Evolutionary conservation across 64 coral and sea anemone species (phyloP).

Genomic region (Hydrozoanthus tunicans): DNA sequence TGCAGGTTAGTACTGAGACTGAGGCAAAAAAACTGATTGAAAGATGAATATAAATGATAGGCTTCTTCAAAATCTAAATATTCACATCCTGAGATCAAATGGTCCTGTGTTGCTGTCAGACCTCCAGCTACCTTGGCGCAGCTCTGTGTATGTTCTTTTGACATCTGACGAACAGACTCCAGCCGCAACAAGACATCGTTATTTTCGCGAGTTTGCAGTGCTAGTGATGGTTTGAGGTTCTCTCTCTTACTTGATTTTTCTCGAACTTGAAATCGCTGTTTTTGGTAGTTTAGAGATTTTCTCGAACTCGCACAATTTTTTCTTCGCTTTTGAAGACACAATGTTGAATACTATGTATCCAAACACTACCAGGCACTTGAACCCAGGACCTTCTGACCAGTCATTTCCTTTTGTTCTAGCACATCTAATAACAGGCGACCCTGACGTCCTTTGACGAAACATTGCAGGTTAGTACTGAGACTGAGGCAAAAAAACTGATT

Average conservation of each 20-base stretch:
- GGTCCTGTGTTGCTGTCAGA: conserved; percentile 53
- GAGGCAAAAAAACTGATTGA: neutral
- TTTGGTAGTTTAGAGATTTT: neutral
- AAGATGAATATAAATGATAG: conserved; percentile 45
- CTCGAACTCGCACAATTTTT: neutral
- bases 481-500: conserved; percentile 4
- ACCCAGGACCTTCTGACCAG: no score
- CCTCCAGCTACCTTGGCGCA: conserved; percentile 1
- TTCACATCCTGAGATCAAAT: conserved; percentile 51
- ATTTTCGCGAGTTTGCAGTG: conserved; percentile 42
- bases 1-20: neutral
- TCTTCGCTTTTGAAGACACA: neutral
- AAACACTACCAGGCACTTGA: no score
- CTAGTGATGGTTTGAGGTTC: conserved; percentile 28
- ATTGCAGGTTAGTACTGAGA: no score
- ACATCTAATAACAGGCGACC: no score
- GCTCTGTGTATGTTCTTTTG: neutral
- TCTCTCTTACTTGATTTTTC: neutral
- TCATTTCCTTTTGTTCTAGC: no score
- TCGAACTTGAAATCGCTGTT: neutral
- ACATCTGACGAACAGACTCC: conserved; percentile 41
- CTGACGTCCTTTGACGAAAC: no score
- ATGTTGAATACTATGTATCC: neutral
- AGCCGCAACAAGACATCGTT: conserved; percentile 53
- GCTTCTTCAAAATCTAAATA: conserved; percentile 52